phyloP scores from a whole-genome alignment of 2,888 invertebrate genomes.

The Corbicula japonica region DNA sequence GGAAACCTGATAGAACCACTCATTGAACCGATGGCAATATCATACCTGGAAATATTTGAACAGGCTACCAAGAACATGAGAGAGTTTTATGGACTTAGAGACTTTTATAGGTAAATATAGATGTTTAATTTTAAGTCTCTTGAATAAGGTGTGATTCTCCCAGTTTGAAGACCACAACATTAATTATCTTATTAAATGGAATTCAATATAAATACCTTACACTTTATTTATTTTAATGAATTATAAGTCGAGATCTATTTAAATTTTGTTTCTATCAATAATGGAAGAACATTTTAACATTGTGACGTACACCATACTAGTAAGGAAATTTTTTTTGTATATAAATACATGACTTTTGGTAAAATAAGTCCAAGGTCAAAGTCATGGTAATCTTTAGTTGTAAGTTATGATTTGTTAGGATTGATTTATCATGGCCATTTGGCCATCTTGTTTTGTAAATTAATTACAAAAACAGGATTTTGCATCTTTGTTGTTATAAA shows the following conservation, averaged over 20 bases:
- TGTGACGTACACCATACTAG: neutral
- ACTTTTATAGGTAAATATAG: constrained; percentile 78
- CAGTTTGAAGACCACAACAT: neutral
- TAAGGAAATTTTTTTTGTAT: neutral
- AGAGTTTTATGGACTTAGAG: constrained; percentile 84
- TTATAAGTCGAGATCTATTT: neutral
- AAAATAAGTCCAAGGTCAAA: no score
- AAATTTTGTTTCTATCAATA: no score
- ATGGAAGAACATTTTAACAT: no score
- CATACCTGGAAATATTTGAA: constrained; percentile 75
- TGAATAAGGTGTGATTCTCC: neutral
- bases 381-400: no score
- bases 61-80: constrained; percentile 65
- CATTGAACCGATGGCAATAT: constrained; percentile 72
- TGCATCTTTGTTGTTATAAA: no score
- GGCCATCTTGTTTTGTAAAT: neutral
- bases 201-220: neutral
- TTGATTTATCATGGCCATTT: neutral
- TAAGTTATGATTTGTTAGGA: no score
- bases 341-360: neutral
- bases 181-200: neutral
- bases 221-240: neutral
- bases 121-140: neutral
- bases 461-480: neutral
- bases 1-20: constrained; percentile 40